These are phyloP conservation scores for Bambusicola thoracicus DNA, from an alignment of 2,113 vertebrate species.

Conservation along the genomic window DNA sequence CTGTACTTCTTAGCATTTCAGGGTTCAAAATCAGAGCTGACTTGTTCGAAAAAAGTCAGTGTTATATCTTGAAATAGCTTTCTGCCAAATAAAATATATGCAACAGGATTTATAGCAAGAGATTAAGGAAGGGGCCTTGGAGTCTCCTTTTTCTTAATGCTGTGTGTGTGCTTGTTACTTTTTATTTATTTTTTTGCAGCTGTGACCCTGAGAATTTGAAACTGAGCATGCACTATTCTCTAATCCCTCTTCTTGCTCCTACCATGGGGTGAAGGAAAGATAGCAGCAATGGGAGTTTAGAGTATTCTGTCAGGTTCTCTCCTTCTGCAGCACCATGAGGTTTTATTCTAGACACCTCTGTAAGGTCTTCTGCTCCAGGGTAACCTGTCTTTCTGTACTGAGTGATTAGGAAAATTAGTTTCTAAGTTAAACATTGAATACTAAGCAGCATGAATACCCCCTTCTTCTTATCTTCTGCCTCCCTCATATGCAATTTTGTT, in stretches of 20 bases:
- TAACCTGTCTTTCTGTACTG: background rate
- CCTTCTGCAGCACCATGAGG: background rate
- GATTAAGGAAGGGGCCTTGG: constrained; percentile 44
- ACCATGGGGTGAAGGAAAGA: background rate
- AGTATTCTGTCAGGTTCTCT: background rate
- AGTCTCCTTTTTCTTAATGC: constrained; percentile 34
- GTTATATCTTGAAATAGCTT: constrained; percentile 37
- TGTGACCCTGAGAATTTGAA: background rate
- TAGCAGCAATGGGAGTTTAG: background rate
- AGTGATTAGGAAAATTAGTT: background rate
- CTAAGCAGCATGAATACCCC: background rate
- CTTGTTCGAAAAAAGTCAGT: constrained; percentile 48
- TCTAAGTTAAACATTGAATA: background rate
- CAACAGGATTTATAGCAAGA: constrained; percentile 39
- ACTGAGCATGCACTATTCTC: background rate
- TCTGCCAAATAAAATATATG: constrained; percentile 49
- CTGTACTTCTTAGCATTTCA: background rate
- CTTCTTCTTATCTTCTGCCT: background rate
- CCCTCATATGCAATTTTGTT: background rate
- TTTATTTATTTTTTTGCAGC: constrained; percentile 11
- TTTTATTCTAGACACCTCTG: background rate
- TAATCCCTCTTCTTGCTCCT: background rate
- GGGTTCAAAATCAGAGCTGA: background rate
- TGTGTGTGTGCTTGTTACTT: background rate
- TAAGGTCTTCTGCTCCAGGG: background rate